These are phyloP conservation scores for Laspeyria flexula DNA, from an alignment of 2,888 invertebrate genomes.

Conservation along the genomic window DNA sequence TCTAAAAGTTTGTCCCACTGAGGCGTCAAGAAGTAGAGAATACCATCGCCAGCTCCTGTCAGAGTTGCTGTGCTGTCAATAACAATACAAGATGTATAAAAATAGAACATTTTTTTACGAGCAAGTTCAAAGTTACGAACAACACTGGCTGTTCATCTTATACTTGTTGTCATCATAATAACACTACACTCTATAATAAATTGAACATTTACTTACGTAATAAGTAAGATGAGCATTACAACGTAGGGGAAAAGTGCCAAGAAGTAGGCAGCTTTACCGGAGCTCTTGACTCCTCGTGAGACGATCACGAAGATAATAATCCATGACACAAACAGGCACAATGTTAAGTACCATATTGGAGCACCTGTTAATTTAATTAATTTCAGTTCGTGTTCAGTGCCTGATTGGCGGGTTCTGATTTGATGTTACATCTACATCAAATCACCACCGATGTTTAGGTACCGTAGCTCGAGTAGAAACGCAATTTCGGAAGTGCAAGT, in stretches of 20 bases:
- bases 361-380: slow-evolving; percentile 58
- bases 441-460: no score
- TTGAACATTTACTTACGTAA: slow-evolving; percentile 70
- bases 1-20: slow-evolving; percentile 91
- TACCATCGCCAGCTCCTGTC: slow-evolving; percentile 89
- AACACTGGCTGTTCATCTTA: no score
- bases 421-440: no score
- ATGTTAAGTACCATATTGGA: slow-evolving; percentile 89
- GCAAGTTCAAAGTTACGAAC: no score
- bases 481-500: no score
- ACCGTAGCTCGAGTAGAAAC: no score
- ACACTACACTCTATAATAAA: background rate
- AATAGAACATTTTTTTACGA: no score
- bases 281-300: slow-evolving; percentile 90
- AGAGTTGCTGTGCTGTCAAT: slow-evolving; percentile 84
- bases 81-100: no score
- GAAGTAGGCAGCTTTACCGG: slow-evolving; percentile 94
- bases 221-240: slow-evolving; percentile 90
- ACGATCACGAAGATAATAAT: slow-evolving; percentile 89
- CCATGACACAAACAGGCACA: slow-evolving; percentile 90
- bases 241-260: slow-evolving; percentile 95
- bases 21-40: slow-evolving; percentile 92
- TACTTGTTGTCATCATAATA: no score
- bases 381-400: no score
- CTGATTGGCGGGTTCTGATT: no score